Conservation (phyloP, 2,888 invertebrate species). For the Hedya salicella region DNA sequence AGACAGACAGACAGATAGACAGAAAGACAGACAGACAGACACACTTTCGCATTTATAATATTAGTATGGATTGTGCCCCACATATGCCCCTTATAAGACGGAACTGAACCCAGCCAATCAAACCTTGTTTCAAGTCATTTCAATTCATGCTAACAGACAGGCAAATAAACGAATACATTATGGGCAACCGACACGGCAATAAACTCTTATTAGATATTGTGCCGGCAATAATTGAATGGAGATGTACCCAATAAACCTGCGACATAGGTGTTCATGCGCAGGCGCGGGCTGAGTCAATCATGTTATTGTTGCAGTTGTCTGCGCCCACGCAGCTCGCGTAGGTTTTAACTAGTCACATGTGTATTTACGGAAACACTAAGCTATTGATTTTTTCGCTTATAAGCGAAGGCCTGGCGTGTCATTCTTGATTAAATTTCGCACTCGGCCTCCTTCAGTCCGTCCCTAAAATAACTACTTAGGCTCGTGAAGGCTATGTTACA, state of each 20-base stretch:
- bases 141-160: background rate
- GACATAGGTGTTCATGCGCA: background rate
- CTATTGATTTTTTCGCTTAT: slow-evolving; percentile 2
- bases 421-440: too few relatives aligned
- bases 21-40: too few relatives aligned
- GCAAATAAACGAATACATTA: background rate
- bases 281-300: slow-evolving; percentile 18
- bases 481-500: too few relatives aligned
- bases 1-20: too few relatives aligned
- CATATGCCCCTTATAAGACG: too few relatives aligned
- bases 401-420: too few relatives aligned
- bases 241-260: slow-evolving; percentile 3
- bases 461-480: too few relatives aligned
- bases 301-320: slow-evolving; percentile 16
- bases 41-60: too few relatives aligned
- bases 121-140: background rate
- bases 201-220: background rate
- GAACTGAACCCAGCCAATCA: background rate
- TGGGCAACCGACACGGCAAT: background rate
- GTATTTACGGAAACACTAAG: slow-evolving; percentile 30
- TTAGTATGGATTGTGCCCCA: too few relatives aligned
- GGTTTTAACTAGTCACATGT: slow-evolving; percentile 19
- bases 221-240: background rate
- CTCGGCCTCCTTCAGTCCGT: too few relatives aligned
- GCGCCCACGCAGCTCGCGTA: slow-evolving; percentile 30